Conservation (phyloP, 2,797 vertebrate species). For the Sarcophilus harrisii region DNA sequence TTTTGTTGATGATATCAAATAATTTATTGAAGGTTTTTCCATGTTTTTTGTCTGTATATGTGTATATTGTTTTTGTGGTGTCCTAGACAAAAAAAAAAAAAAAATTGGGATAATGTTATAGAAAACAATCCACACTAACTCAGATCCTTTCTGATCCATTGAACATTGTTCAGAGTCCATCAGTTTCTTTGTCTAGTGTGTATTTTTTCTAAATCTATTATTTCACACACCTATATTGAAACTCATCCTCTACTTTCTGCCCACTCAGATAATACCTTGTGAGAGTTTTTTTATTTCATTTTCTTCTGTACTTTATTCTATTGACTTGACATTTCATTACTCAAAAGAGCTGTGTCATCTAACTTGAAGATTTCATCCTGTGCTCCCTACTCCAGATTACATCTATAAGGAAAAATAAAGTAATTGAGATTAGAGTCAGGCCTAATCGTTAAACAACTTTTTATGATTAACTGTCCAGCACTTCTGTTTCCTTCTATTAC, state of each 20-base stretch:
- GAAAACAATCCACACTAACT: neutral
- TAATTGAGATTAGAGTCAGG: neutral
- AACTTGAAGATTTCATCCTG: slow-evolving; percentile 59
- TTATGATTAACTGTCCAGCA: neutral
- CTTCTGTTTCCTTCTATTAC: neutral
- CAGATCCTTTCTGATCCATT: neutral
- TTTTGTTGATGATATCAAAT: slow-evolving; percentile 4
- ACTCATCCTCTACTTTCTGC: slow-evolving; percentile 31
- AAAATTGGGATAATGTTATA: neutral
- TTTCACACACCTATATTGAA: neutral
- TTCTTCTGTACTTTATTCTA: slow-evolving; percentile 46
- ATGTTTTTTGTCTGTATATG: neutral
- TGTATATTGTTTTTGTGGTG: neutral
- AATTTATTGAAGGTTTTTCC: neutral
- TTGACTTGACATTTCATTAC: slow-evolving; percentile 57
- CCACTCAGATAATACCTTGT: neutral
- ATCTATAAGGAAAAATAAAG: slow-evolving; percentile 19
- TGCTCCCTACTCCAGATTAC: slow-evolving; percentile 30
- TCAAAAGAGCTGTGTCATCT: slow-evolving; percentile 53
- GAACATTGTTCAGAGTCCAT: neutral
- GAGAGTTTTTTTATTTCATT: neutral
- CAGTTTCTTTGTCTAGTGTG: neutral
- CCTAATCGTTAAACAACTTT: neutral
- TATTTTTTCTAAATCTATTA: slow-evolving; percentile 3
- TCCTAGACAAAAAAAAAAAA: neutral